A percentile compares a stretch with the other conserved stretches of the same genome.
Evolutionary conservation across 2,113 vertebrate species (phyloP).

Genomic region (Chauna torquata): DNA sequence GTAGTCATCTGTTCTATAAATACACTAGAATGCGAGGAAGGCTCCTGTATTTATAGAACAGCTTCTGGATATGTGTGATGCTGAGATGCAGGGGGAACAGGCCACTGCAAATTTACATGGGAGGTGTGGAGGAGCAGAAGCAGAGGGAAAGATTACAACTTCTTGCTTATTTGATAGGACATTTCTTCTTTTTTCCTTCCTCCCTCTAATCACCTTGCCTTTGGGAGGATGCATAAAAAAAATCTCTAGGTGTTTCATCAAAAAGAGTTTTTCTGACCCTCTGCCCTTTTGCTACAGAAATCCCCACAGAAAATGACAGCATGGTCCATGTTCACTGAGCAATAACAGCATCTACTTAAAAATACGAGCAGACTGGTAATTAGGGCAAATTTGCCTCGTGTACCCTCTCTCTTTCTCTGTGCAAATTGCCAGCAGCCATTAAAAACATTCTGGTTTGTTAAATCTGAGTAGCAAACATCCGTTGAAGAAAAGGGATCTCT

Average conservation of each 20-base stretch:
- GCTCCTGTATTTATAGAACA: not conserved
- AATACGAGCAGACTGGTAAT: not conserved
- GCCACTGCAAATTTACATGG: not conserved
- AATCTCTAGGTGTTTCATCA: not conserved
- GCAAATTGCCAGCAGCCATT: not conserved
- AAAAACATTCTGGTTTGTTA: constrained; percentile 53
- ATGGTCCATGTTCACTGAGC: not conserved
- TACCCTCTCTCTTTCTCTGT: not conserved
- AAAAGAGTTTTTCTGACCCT: not conserved
- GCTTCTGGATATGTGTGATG: not conserved
- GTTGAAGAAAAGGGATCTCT: not conserved
- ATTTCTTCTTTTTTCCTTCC: not conserved
- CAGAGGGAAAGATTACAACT: not conserved
- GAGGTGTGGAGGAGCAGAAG: not conserved
- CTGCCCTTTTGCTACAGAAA: not conserved
- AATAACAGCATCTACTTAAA: not conserved
- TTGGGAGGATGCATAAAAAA: not conserved
- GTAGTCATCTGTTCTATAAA: not conserved
- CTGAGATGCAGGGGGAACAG: not conserved
- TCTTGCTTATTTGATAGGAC: not conserved
- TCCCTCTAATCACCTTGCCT: not conserved
- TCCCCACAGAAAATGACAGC: not conserved
- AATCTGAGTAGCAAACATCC: constrained; percentile 16
- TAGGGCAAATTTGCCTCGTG: not conserved
- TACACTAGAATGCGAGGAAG: not conserved